Evolutionary conservation across 23 tunicate species (phyloP), one percentile per base, ranked within the genome.

Genomic region (Ciona savignyi): DNA sequence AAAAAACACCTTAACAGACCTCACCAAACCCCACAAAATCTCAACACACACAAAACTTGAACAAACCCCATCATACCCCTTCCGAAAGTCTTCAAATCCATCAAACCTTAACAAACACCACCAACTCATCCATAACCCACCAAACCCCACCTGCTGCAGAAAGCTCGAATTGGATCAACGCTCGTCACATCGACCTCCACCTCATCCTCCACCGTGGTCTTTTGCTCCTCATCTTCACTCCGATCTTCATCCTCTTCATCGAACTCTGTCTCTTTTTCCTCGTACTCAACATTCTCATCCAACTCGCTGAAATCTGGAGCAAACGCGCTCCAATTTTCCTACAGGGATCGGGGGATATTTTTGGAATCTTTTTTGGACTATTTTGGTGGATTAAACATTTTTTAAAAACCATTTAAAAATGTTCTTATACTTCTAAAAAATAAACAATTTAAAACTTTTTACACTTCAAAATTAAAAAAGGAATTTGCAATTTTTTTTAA

Each of bases 251-350:
- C 98, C 68, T 93, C 93, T 34, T 93, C 98, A 68, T 93, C 98
- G 68, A 93, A 93, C 74, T 93, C 98, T 1, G 98, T 85, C 70
- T 93, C 98, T 65, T 83, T 33, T 67, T 93, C 98, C 28, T 86
- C 98, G 72, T 93, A 93, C 48, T 93, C 98, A 32, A 86, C 88
- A 65, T 93, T 93, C 67, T 93, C 98, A 81, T 93, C 98, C 28
- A 93, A 34, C 69, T 93, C 98, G 1, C 93, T 42, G 74, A 93
- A 93, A 60, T 93, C 98, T 0, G 98, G 98, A 63, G 98, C 98
- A 78, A 93, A 93, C 11, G 98, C 98, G 65, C 88, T 81, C 98
- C 98, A 93, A 48, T 93, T 93, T 86, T 93, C 94, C 81, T 77
- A 35, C 6, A 9, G 4, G 67, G 26, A 25, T 63, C 21, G 21